Base-by-base conservation (phyloP, 2,888 invertebrate species). In the Chloroclystis v-ata region DNA sequence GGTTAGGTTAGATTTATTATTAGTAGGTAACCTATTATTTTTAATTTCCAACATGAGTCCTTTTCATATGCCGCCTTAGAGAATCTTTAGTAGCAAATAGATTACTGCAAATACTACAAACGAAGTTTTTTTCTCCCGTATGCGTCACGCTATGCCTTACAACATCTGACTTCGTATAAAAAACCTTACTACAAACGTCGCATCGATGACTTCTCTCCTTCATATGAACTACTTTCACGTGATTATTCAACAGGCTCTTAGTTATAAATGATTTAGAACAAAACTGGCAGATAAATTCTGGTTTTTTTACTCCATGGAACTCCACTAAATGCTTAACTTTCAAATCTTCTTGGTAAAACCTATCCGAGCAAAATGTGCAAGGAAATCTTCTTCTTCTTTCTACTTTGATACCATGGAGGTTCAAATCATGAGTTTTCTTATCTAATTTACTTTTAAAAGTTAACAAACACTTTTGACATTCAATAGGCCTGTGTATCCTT, bases 181-280 rank as follows among this genome's bases (percentile, higher is more conserved):
- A 87, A 30, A 75, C 55, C 4, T 70, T 68, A 47, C 75, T 75
- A 41, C 86, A 87, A 0, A 82, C 37, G 6, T 76, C 78, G 32
- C 86, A 87, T 43, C 79, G 76, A 1, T 80, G 73, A 10, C 63
- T 72, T 42, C 74, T 81, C 49, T 83, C 81, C 35, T 84, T 86
- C 57, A 76, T 69, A 52, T 87, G 86, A 0, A 83, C 83, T 10
- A 67, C 73, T 47, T 78, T 81, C 1, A 81, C 55, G 48, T 87
- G 86, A 57, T 79, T 82, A 43, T 84, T 87, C 1, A 67, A 52
- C 1, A 86, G 51, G 57, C 84, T 82, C 1, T 64, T 67, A 0
- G 85, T 85, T 33, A 85, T 63, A 52, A 81, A 87, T 0, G 57
- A 54, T 60, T 86, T 86, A 0, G 60, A 43, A 40, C 86, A 87